Base-by-base conservation (phyloP, 2,888 invertebrate species). In the Plebejus anna region DNA sequence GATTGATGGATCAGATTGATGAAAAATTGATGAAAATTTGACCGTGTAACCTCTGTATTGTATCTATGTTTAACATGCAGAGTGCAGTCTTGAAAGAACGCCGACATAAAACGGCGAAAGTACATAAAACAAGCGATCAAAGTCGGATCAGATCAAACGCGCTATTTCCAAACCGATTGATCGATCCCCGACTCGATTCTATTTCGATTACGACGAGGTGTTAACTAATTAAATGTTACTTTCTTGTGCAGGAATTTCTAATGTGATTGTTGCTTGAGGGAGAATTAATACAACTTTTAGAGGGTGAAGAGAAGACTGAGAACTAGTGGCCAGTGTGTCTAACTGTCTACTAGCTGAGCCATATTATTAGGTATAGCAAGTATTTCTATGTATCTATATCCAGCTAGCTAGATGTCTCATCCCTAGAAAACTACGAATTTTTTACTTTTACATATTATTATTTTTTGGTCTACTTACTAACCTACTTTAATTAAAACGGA, bases 81-180 rank as follows among this genome's bases (percentile, higher is more conserved):
- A 47, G 61, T 75, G n/a, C 28, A 38, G 38, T 66, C 28, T 76
- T 71, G 55, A 55, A 71, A 42, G 42, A 57, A 9, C 76, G 55
- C 76, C 59, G 71, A 82, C 76, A 82, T 81, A 82, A 82, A 83
- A 80, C 80, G 80, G 77, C 79, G 83, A 83, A 85, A 86, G 84
- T 83, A 81, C 51, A 85, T 85, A 87, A 86, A 87, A 84, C 84
- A 80, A 80, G 79, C 81, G 79, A 85, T 83, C 83, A 78, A 83
- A 79, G 81, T 83, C 82, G 82, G 32, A 66, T 84, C 85, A 83
- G 83, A 86, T 89, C 88, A 89, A 89, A 89, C 86, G 87, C 87
- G 80, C 80, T 87, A 84, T 87, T 85, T 84, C 82, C 81, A 82
- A 81, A 82, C 81, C 86, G 85, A 87, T 83, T 84, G 86, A 89